These are phyloP conservation scores for Exocentrus adspersus DNA, from an alignment of 2,888 invertebrate species.

Conservation along the genomic window DNA sequence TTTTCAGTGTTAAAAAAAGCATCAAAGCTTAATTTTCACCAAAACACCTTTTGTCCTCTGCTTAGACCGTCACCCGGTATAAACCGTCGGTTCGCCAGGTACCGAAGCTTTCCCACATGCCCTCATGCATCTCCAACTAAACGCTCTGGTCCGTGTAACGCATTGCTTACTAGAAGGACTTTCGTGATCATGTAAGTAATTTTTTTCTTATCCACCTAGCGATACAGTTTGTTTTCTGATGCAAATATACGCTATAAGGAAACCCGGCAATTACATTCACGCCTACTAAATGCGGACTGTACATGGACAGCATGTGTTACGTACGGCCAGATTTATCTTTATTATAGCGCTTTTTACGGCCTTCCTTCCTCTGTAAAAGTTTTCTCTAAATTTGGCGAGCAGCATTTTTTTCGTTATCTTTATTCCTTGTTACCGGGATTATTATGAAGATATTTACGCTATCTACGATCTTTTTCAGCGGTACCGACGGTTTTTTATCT, in stretches of 20 bases:
- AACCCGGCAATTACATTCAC: slow-evolving; percentile 54
- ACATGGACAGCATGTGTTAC: slow-evolving; percentile 50
- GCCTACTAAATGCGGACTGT: slow-evolving; percentile 52
- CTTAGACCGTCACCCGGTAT: too few species aligned
- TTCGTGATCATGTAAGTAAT: slow-evolving; percentile 36
- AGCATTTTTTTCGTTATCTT: slow-evolving; percentile 26
- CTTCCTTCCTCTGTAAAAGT: slow-evolving; percentile 34
- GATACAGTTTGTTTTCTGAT: slow-evolving; percentile 53
- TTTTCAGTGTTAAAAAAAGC: too few species aligned
- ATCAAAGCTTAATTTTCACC: too few species aligned
- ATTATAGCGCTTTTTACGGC: slow-evolving; percentile 41
- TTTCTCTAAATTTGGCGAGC: slow-evolving; percentile 32
- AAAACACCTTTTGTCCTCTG: too few species aligned
- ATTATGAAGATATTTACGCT: slow-evolving; percentile 29
- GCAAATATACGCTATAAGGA: slow-evolving; percentile 57
- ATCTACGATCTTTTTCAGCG: slow-evolving; percentile 27
- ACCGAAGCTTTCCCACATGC: slow-evolving; percentile 7
- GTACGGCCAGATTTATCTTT: slow-evolving; percentile 49
- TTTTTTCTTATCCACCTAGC: slow-evolving; percentile 33
- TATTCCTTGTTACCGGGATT: slow-evolving; percentile 24
- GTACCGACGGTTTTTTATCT: slow-evolving; percentile 25
- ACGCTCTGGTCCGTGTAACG: slow-evolving; percentile 26
- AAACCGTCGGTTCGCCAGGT: too few species aligned
- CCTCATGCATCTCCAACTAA: slow-evolving; percentile 17
- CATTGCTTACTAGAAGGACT: slow-evolving; percentile 28